Base-by-base conservation (phyloP, 2,888 invertebrate species). In the Melanostoma scalare region DNA sequence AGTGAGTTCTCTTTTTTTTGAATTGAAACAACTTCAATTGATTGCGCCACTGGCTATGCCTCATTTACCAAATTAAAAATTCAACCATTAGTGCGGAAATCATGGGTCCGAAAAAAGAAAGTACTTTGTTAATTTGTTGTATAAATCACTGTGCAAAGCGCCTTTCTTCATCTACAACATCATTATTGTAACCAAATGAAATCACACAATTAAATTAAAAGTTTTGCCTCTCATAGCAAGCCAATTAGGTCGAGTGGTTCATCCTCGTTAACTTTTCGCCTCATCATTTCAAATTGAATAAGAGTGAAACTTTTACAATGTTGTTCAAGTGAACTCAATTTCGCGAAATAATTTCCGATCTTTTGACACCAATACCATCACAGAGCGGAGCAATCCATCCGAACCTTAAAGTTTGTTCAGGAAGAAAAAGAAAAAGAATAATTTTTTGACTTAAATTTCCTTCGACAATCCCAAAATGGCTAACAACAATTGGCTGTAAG, bases 351-450 rank as follows among this genome's bases (percentile, higher is more conserved):
- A 60, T 75, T 67, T 55, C 60, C 71, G 81, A 81, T 72, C 81
- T 81, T 20, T 81, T 81, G 81, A 81, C 81, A 81, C 81, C 76
- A 81, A 81, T 67, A 71, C 40, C 74, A 56, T 40, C 50, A 50
- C 38, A 56, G 30, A 9, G 40, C 58, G 6, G 31, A 40, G 30
- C 46, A 40, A 65, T 40, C 69, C 63, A 65, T 74, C 75, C 56
- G 44, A 69, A 63, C 5, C 63, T 80, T 30, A 52, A 75, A 80
- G 42, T 52, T 75, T 79, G 48, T 50, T 73, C 50, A 40, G 9
- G 2, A 48, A 4, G 8, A 30, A 63, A n/a, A 9, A 6, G 38
- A 30, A 5, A 33, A 3, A 58, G 42, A 58, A 58, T 33, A n/a
- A 68, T 61, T 20, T 20, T 20, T 20, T 20, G 60, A 61, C 10